A percentile compares a stretch with the other conserved stretches of the same genome.
Conservation (phyloP, 2,797 vertebrate genomes). For the Channallabes apus region DNA sequence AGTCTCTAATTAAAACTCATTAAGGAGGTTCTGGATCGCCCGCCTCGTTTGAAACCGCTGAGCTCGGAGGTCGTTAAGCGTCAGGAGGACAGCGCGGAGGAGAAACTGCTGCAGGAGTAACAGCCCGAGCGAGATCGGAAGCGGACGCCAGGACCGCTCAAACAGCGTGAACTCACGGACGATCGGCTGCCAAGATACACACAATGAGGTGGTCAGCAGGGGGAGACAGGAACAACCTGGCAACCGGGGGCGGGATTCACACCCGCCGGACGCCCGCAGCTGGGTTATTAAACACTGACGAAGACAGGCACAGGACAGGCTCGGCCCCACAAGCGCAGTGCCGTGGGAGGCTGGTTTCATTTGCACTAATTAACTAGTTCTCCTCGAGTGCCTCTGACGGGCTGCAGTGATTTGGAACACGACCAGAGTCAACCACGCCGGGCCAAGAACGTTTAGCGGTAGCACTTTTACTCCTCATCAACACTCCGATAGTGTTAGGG, state of each 20-base stretch:
- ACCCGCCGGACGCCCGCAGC: slow-evolving; percentile 45
- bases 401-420: slow-evolving; percentile 27
- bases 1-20: slow-evolving; percentile 51
- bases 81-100: slow-evolving; percentile 27
- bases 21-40: slow-evolving; percentile 37
- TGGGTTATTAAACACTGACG: slow-evolving; percentile 52
- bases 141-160: slow-evolving; percentile 49
- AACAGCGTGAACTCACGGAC: slow-evolving; percentile 47
- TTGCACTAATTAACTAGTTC: slow-evolving; percentile 53
- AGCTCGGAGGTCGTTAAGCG: slow-evolving; percentile 42
- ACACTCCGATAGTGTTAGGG: background rate
- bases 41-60: slow-evolving; percentile 35
- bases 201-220: slow-evolving; percentile 26
- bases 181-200: slow-evolving; percentile 37
- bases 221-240: slow-evolving; percentile 46
- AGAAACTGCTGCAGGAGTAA: background rate
- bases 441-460: no score
- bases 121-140: slow-evolving; percentile 8
- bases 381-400: slow-evolving; percentile 26
- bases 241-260: slow-evolving; percentile 29
- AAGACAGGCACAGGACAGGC: slow-evolving; percentile 14
- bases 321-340: slow-evolving; percentile 40
- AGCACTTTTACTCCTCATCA: background rate
- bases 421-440: background rate
- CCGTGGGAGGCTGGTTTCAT: slow-evolving; percentile 49